Percentiles rank a stretch among this genome's conserved stretches.
These are phyloP conservation scores for Apamea monoglypha DNA, from an alignment of 2,888 invertebrate species.

Conservation along the genomic window DNA sequence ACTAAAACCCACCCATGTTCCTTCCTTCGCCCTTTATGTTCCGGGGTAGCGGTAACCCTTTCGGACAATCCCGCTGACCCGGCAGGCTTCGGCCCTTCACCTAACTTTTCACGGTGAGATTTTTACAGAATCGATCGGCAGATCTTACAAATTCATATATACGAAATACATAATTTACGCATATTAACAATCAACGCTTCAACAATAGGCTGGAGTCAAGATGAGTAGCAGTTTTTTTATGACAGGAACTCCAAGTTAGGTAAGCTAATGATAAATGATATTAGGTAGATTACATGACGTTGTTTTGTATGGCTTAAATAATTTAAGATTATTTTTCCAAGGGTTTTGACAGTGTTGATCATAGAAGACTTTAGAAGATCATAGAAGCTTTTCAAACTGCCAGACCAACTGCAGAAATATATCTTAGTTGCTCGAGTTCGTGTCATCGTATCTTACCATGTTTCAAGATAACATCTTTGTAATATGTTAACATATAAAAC, in stretches of 20 bases:
- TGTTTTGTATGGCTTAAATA: constrained; percentile 5
- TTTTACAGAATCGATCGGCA: too few relatives aligned
- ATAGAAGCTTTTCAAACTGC: not conserved
- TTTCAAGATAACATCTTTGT: not conserved
- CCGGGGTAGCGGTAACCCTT: too few relatives aligned
- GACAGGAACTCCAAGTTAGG: not conserved
- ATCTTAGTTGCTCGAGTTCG: not conserved
- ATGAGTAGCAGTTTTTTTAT: constrained; percentile 1
- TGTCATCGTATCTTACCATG: not conserved
- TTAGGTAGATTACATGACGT: not conserved
- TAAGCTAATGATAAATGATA: not conserved
- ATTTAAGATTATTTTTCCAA: not conserved
- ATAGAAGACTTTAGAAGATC: not conserved
- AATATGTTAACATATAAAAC: not conserved
- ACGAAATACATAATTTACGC: not conserved
- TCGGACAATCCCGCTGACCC: too few relatives aligned
- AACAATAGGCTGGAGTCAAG: not conserved
- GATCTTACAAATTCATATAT: not conserved
- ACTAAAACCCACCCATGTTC: too few relatives aligned
- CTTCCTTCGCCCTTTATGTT: too few relatives aligned
- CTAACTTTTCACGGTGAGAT: too few relatives aligned
- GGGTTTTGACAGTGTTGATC: constrained; percentile 16
- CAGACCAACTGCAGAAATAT: not conserved
- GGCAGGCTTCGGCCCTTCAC: too few relatives aligned
- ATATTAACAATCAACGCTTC: not conserved